Percentiles rank a stretch among this genome's conserved stretches.
Evolutionary conservation across 2,113 vertebrate genomes (phyloP).

Genomic region (Hirundichthys speculiger): DNA sequence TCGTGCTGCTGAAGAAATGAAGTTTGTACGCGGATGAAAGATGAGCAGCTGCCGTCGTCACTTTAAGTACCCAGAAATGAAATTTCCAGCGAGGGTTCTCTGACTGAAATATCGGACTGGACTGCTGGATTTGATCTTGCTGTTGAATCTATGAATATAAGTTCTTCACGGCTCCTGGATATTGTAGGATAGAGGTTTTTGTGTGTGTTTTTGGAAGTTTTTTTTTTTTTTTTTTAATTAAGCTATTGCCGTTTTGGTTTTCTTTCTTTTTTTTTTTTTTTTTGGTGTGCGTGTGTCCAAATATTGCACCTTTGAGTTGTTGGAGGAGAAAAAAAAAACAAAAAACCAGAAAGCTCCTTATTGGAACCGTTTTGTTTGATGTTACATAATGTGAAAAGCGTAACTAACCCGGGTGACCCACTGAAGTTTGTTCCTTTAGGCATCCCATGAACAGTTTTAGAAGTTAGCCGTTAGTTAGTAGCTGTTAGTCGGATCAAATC

Average conservation of each 20-base stretch:
- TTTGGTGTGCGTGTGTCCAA: conserved; percentile 44
- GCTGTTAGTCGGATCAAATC: too few species aligned
- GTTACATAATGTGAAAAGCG: conserved; percentile 12
- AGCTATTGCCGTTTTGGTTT: conserved; percentile 26
- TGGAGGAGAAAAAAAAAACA: background rate
- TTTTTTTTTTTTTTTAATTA: conserved; percentile 25
- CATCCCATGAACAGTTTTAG: conserved; percentile 21
- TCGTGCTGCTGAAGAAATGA: conserved; percentile 25
- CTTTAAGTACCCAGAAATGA: conserved; percentile 48
- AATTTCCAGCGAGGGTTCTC: conserved; percentile 42
- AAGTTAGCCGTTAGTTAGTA: conserved; percentile 24
- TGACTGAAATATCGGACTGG: conserved; percentile 38
- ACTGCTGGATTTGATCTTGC: conserved; percentile 42
- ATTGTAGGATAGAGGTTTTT: conserved; percentile 4
- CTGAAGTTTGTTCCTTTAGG: conserved; percentile 17
- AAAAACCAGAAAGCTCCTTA: too few species aligned
- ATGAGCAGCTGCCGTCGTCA: conserved; percentile 63
- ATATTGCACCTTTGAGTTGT: conserved; percentile 61
- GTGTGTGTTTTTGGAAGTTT: background rate
- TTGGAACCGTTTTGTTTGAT: conserved; percentile 36
- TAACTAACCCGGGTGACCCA: conserved; percentile 9
- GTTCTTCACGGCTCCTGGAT: conserved; percentile 22
- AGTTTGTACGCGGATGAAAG: conserved; percentile 6
- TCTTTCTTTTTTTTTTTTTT: conserved; percentile 7
- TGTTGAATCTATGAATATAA: conserved; percentile 35